Base-by-base conservation (phyloP, 64 coral and sea anemone species). In the Astreopora myriophthalma region DNA sequence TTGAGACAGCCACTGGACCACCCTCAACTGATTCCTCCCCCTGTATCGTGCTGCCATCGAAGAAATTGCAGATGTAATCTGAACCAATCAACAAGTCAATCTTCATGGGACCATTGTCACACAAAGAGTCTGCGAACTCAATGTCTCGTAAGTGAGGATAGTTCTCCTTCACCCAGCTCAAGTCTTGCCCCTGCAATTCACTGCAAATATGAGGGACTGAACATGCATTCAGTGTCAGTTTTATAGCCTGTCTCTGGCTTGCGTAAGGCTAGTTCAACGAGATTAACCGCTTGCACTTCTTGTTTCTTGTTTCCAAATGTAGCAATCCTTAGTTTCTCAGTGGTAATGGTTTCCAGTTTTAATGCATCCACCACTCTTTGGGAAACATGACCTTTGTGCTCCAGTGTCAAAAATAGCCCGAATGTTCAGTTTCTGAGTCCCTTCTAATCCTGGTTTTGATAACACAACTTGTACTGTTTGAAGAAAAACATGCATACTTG, bases 161-260 rank as follows among this genome's bases (percentile, higher is more conserved):
- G 22, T 7, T 38, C 44, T 46, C 33, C 29, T 76, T 35, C 42
- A 31, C 74, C 32, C 6, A 78, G 12, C n/a, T 6, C 6, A 78
- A 6, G 0, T 37, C 37, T 52, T 78, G 74, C 6, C 36, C 34
- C 20, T 48, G 32, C 42, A 76, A 46, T 7, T 34, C 32, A 49
- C 74, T 76, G 24, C 74, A 76, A 49, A 76, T 76, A 23, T 9
- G 35, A 44, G 74, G 74, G 8, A 77, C 74, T 52, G 74, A 42
- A 5, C 24, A 77, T n/a, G 48, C 35, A 52, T 52, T 42, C 36
- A 77, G 24, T 25, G 22, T 29, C n/a, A 33, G n/a, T 73, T 73
- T 73, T 25, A 77, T 46, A 48, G 37, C 48, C 74, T 48, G 27
- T 77, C 48, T 77, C 20, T 28, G 74, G 36, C 20, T 51, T 76